Percentiles rank a stretch among this genome's conserved stretches.
These are phyloP conservation scores for Ceratosolen solmsi DNA, from an alignment of 1,140 invertebrate genomes.

Conservation along the genomic window DNA sequence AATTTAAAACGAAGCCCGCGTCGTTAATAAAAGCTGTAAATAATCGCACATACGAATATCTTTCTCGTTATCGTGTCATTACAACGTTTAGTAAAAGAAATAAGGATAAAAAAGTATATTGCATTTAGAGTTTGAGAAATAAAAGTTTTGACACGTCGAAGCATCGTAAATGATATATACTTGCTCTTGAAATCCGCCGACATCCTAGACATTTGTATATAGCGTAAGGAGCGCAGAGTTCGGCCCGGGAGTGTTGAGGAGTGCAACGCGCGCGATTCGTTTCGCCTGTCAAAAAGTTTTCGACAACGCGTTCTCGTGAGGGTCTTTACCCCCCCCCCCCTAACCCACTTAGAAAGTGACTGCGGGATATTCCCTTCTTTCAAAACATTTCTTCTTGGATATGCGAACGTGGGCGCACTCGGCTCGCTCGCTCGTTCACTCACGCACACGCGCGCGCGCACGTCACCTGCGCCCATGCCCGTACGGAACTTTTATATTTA, in stretches of 20 bases:
- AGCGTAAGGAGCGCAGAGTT: background rate
- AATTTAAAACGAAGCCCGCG: too few relatives aligned
- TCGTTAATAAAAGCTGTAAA: too few relatives aligned
- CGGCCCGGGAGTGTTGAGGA: background rate
- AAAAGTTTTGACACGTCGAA: slow-evolving; percentile 26
- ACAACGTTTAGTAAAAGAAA: too few relatives aligned
- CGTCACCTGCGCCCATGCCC: background rate
- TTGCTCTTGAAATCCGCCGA: slow-evolving; percentile 11
- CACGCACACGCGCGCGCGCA: too few relatives aligned
- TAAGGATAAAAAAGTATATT: too few relatives aligned
- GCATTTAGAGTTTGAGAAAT: too few relatives aligned
- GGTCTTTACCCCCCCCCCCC: background rate
- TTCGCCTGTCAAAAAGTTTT: slow-evolving; percentile 43
- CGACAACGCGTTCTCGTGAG: background rate
- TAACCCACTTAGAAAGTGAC: slow-evolving; percentile 44
- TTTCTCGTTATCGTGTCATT: too few relatives aligned
- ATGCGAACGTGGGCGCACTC: background rate
- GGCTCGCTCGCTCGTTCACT: background rate
- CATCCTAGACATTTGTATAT: background rate
- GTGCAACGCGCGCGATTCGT: slow-evolving; percentile 30
- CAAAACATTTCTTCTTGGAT: slow-evolving; percentile 40
- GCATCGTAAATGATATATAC: slow-evolving; percentile 14
- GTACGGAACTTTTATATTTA: slow-evolving; percentile 43
- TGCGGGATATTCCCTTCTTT: slow-evolving; percentile 24
- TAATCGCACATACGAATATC: too few relatives aligned